Evolutionary conservation across 1,140 invertebrate genomes (phyloP), one percentile per base, ranked within the genome.

Genomic region (Musca domestica): DNA sequence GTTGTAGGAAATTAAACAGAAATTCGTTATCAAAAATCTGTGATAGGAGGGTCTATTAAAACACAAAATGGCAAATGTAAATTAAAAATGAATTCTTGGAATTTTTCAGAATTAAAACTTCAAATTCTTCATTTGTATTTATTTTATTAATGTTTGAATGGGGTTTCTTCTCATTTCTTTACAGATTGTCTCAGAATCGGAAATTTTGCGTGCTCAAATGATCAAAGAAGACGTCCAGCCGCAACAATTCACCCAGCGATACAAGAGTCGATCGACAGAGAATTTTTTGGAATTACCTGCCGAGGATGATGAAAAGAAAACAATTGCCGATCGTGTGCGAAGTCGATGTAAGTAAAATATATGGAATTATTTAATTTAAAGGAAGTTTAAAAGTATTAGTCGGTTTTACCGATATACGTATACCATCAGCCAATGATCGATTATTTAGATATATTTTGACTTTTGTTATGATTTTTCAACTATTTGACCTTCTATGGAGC

Each of bases 131-230:
- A 10, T 7, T 41, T 17, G 3, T 63, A 58, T 63, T 34, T 9
- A 63, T n/a, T 9, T 30, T 22, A 30, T 41, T 23, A 17, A 2
- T 63, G 12, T 63, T 30, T 64, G 19, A 64, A 48, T 20, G 20
- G 20, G 5, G 20, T 22, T 64, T 64, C 19, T 12, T 23, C 0
- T 66, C 20, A 22, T 66, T 10, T 66, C 12, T 46, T 76, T 72
- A 6, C 69, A 81, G 78, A 77, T 79, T 71, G 78, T 81, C 70
- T 76, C 78, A 64, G 74, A 77, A 71, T 71, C 68, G 71, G 78
- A 81, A 71, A 81, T 81, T 61, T 69, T 74, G 73, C 73, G 72
- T 67, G 74, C 78, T 20, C 75, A 80, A 72, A 70, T 76, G 49
- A 70, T 76, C 65, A 72, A 78, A 71, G 78, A 78, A 63, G 76